Evolutionary conservation across 37 sponge, comb jelly and placozoan species (phyloP), one percentile per base, ranked within the genome.

Genomic region (Axinella damicornis): DNA sequence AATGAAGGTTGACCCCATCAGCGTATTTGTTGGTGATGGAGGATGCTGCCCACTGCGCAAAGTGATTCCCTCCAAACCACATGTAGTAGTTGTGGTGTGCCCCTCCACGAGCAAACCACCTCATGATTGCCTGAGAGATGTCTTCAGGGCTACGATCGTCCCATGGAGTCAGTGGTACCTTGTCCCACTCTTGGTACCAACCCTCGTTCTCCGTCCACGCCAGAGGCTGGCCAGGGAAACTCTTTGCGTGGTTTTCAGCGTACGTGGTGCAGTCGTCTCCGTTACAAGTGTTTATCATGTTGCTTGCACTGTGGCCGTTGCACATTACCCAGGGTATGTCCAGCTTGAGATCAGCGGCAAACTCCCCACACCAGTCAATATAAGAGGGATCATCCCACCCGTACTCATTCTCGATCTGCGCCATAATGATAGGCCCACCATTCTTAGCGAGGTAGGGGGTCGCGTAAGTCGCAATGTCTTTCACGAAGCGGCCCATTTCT

Each of bases 31-130:
- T 74, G 18, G 89, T 74, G 37, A 89, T 65, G 18, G 73, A 46
- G 2, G 34, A 24, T 31, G 58, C 83, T 0, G 71, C 77, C 69
- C 52, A 65, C 0, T 69, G 73, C 1, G 72, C 89, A 65, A 81
- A 83, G 71, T 89, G 61, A 61, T 65, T 76, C 14, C 89, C 89
- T 2, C 89, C 89, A 58, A 76, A 81, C 89, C 89, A 89, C 89
- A 89, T 89, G 78, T 89, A 89, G 78, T 89, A 89, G 83, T 89
- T 82, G 52, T 83, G 83, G 39, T 89, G 70, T 19, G 75, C n/a
- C 0, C 84, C 89, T 20, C 89, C 89, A 20, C 78, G 65, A 20
- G 83, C 89, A 76, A 89, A 67, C 89, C 89, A 89, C 70, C 62
- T 76, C 54, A 81, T n/a, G 24, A 89, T 56, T 11, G 76, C 83